Evolutionary conservation across 2,888 invertebrate species (phyloP).

Genomic region (Agrotis puta): DNA sequence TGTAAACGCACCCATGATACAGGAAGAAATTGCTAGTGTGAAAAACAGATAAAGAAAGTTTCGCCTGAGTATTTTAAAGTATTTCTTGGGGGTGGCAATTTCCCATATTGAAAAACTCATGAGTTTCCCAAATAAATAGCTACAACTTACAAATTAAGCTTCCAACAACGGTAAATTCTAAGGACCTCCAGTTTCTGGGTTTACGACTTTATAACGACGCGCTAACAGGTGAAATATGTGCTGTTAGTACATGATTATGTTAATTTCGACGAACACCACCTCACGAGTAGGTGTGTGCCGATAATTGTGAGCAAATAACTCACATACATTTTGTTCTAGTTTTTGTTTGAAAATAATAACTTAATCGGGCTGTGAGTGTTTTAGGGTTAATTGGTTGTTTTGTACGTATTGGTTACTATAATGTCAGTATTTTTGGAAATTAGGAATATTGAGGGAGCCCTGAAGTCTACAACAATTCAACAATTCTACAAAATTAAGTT

Average conservation of each 20-base stretch:
- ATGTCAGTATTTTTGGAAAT: neutral
- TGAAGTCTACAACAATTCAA: no score
- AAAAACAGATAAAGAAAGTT: no score
- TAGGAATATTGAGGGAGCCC: neutral
- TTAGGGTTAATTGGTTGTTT: constrained; percentile 8
- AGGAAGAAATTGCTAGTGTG: no score
- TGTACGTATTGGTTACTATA: constrained; percentile 1
- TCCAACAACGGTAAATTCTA: constrained; percentile 64
- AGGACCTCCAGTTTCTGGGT: constrained; percentile 84
- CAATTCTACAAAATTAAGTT: no score
- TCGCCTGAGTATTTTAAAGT: no score
- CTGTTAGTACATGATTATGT: constrained; percentile 71
- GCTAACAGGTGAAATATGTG: constrained; percentile 83
- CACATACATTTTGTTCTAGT: constrained; percentile 23
- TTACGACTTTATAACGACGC: constrained; percentile 88
- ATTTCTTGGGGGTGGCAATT: no score
- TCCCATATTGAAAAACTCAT: no score
- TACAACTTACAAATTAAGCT: constrained; percentile 65
- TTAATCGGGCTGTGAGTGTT: constrained; percentile 24
- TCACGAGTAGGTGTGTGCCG: constrained; percentile 41
- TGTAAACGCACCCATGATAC: no score
- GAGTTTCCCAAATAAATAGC: constrained; percentile 10
- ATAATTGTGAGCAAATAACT: constrained; percentile 49
- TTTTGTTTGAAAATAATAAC: constrained; percentile 33
- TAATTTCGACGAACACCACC: constrained; percentile 52